Conservation (phyloP, 2,888 invertebrate species). For the Timandra comae region DNA sequence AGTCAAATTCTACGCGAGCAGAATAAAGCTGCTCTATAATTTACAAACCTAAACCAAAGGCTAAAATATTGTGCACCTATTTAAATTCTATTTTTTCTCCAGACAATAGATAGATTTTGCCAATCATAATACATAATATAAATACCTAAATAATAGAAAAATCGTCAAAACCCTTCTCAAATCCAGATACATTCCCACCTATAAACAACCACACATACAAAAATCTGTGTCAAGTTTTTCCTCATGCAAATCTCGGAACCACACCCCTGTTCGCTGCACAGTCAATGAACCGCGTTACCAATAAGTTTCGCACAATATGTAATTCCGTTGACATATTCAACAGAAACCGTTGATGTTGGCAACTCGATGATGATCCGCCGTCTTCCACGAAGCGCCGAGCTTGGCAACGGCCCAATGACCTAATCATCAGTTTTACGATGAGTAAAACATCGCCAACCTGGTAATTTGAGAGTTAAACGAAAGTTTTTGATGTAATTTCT, state of each 20-base stretch:
- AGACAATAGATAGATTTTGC: too few relatives aligned
- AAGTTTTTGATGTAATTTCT: too few relatives aligned
- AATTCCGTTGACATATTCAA: slow-evolving; percentile 24
- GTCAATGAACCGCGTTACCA: slow-evolving; percentile 14
- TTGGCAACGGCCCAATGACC: slow-evolving; percentile 44
- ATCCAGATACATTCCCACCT: too few relatives aligned
- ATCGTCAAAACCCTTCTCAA: too few relatives aligned
- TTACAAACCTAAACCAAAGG: too few relatives aligned
- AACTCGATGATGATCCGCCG: slow-evolving; percentile 18
- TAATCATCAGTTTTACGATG: slow-evolving; percentile 21
- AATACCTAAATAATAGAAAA: too few relatives aligned
- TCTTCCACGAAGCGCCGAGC: slow-evolving; percentile 36
- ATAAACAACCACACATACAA: too few relatives aligned
- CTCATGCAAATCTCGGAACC: neutral
- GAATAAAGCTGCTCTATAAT: too few relatives aligned
- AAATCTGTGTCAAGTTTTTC: neutral
- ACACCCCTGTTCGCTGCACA: neutral
- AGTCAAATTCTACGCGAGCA: too few relatives aligned
- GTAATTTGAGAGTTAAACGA: neutral
- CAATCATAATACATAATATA: too few relatives aligned
- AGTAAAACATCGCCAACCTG: neutral
- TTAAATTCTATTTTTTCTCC: too few relatives aligned
- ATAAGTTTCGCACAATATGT: slow-evolving; percentile 4
- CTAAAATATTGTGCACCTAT: too few relatives aligned
- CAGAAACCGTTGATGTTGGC: slow-evolving; percentile 26